Evolutionary conservation across 2,888 invertebrate genomes (phyloP), one percentile per base, ranked within the genome.

Genomic region (Nineta flava): DNA sequence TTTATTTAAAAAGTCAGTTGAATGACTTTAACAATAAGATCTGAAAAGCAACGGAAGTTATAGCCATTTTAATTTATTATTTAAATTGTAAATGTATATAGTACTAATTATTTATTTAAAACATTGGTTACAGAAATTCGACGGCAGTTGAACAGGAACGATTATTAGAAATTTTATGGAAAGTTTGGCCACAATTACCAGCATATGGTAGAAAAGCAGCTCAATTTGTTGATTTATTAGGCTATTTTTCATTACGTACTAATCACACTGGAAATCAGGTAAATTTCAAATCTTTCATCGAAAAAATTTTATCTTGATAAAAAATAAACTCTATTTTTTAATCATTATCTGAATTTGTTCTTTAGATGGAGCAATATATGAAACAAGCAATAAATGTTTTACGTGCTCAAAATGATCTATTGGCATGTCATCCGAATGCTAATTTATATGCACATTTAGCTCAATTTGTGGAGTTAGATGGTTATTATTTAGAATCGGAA

Each of bases 201-300:
- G 80, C 83, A 50, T 93, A 91, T 63, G 97, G 97, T 0, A 78
- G 90, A 2, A 88, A 95, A 65, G 94, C 95, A 0, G 87, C 92
- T 0, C 96, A 97, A 66, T 96, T 96, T 68, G 94, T 96, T 0
- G 97, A 99, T 65, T 74, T 99, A 0, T 76, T 97, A 6, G 95
- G 96, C 0, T 96, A 91, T 66, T 90, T 96, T 62, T 90, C 94
- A 0, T 73, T 97, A 17, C 90, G 90, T 64, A 90, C 82, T 0
- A 78, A 81, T 2, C 77, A 81, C 52, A 76, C 78, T 49, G 74
- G 76, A 3, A 76, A 78, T 35, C 81, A 78, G 69, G 75, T 74
- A 57, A 53, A 48, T 19, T 46, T 13, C 15, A 45, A 32, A 46
- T 42, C 49, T 48, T 48, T 46, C 17, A n/a, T n/a, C n/a, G n/a